A percentile compares a stretch with the other conserved stretches of the same genome.
Evolutionary conservation across 2,113 vertebrate species (phyloP).

Genomic region (Nyctibius bracteatus): DNA sequence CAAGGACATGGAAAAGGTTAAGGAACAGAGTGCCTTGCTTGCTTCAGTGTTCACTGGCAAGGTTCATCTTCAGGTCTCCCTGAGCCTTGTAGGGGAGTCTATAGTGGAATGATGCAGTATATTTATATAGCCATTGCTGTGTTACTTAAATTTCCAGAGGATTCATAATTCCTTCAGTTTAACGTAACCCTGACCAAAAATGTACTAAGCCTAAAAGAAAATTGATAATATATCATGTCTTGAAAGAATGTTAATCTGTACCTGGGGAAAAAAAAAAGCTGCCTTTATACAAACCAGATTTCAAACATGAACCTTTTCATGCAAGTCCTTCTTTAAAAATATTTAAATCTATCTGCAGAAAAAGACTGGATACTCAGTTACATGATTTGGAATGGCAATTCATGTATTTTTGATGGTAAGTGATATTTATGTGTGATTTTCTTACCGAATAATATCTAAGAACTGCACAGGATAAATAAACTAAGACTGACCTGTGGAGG

Average conservation of each 20-base stretch:
- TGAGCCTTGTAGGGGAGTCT: not conserved
- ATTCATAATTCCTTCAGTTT: not conserved
- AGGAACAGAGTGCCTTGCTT: not conserved
- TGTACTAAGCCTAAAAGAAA: not conserved
- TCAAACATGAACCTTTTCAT: not conserved
- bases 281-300: not conserved
- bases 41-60: not conserved
- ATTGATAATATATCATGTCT: not conserved
- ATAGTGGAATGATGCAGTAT: not conserved
- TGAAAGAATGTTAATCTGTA: not conserved
- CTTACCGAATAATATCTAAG: not conserved
- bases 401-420: not conserved
- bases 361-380: not conserved
- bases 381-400: not conserved
- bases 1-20: not conserved
- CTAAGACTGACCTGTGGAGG: not conserved
- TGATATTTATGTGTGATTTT: not conserved
- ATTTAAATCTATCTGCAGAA: not conserved
- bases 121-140: not conserved
- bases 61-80: not conserved
- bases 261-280: too few species aligned
- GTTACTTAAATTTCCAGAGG: not conserved
- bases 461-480: not conserved
- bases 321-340: not conserved
- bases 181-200: not conserved